Evolutionary conservation across 2,888 invertebrate genomes (phyloP), one percentile per base, ranked within the genome.

Genomic region (Drosophila kokeensis): DNA sequence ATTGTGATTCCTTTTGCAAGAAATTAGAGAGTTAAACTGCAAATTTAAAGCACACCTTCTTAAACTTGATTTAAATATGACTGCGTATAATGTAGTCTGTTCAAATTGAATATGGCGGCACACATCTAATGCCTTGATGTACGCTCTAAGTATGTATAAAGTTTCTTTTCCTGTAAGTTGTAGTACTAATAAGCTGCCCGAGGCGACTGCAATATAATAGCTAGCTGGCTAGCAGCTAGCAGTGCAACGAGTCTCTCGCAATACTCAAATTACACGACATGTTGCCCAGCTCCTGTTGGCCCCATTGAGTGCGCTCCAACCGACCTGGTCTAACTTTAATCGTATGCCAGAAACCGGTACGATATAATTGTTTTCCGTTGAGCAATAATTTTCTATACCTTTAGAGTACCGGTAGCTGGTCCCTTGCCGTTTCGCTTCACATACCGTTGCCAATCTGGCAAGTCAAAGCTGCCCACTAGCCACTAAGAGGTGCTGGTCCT

Each of bases 321-420:
- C n/a, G 70, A 45, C 42, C 70, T 62, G 62, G 76, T 72, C 65
- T 63, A 69, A 42, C 57, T 72, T 82, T 83, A 88, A 82, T 85
- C 70, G 86, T 68, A 70, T 74, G 69, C 70, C 70, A 77, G 65
- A 73, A 79, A 71, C 74, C 73, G 79, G 82, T 84, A 70, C 81
- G 71, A 81, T 89, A 89, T 85, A 85, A 85, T 85, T 85, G 84
- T 85, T 85, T 85, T 83, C 84, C 89, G 87, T 89, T 85, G 79
- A 81, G 84, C 87, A 89, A 87, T 89, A 83, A 89, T 89, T 84
- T 89, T 79, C 82, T 77, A 86, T 83, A 77, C 76, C 74, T 72
- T 58, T 54, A 30, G 50, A 38, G 55, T 55, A 7, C 49, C 50
- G 32, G 30, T 45, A 65, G 40, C 67, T 30, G 60, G 53, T 75